Evolutionary conservation across 2,113 vertebrate species (phyloP).

Genomic region (Epinephelus moara): DNA sequence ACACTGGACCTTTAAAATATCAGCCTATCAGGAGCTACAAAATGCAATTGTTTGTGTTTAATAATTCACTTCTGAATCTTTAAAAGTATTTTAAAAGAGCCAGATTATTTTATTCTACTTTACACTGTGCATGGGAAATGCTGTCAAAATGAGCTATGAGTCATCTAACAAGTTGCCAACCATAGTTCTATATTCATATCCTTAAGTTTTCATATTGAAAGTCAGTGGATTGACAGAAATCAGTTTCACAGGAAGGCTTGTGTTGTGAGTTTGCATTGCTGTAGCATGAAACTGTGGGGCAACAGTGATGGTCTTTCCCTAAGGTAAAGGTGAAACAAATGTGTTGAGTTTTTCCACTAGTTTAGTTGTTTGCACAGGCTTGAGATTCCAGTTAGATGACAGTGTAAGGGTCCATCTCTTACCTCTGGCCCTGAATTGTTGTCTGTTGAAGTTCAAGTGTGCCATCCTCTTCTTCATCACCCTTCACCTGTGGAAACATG

Average conservation of each 20-base stretch:
- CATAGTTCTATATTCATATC: not conserved
- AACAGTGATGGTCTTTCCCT: not conserved
- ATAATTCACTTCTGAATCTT: not conserved
- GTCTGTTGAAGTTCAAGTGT: slow-evolving; percentile 90
- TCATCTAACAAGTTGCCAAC: too few species aligned
- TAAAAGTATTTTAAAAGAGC: not conserved
- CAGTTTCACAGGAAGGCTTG: not conserved
- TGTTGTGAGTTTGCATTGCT: not conserved
- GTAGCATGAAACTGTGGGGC: not conserved
- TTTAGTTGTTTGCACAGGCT: rapidly evolving
- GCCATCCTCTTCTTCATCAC: slow-evolving; percentile 94
- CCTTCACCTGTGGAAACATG: slow-evolving; percentile 87
- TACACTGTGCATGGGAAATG: not conserved
- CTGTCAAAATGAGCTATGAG: not conserved
- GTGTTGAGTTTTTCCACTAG: not conserved
- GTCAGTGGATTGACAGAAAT: not conserved
- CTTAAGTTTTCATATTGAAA: not conserved
- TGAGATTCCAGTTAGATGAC: not conserved
- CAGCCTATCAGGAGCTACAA: not conserved
- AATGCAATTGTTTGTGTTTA: not conserved
- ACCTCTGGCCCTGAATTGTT: slow-evolving; percentile 90
- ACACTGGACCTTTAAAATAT: not conserved
- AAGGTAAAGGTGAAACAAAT: not conserved
- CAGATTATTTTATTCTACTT: not conserved
- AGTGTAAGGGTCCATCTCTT: slow-evolving; percentile 42